Base-by-base conservation (phyloP, 1,140 invertebrate species). In the Papilio glaucus region DNA sequence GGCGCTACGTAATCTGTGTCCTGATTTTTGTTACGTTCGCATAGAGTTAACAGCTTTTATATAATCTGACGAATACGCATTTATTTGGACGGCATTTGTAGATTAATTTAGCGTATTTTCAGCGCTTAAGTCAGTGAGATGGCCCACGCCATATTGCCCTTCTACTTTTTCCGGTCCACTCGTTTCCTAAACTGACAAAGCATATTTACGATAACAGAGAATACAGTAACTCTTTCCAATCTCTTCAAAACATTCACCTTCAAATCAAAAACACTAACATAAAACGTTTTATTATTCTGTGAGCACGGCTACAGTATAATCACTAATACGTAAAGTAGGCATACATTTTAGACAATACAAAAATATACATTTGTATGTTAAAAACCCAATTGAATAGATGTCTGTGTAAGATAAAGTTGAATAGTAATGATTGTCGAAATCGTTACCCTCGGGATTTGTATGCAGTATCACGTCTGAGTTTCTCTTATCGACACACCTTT, bases 21-120 rank as follows among this genome's bases (percentile, higher is more conserved):
- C n/a, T 53, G 42, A 37, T 53, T 76, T 76, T 73, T 65, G 63
- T 62, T 61, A 37, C 67, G 42, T 67, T 67, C 49, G 41, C 26
- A 37, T 12, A 21, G 42, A 29, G 41, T 42, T 42, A 42, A 67
- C 39, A 67, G 12, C 9, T 13, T 18, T 57, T 57, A 24, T 57
- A 13, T 57, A 24, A 12, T 18, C 21, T 57, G 21, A 57, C 24
- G 21, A 57, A 57, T 57, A 12, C 24, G 49, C 12, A 24, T 24
- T 57, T 12, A 26, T 57, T 57, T 24, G 4, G 24, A 57, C 10
- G 21, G 21, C 21, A 12, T 24, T 57, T 24, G 10, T 24, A 9
- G 4, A 24, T 53, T 53, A 24, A 24, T 21, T 53, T 53, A 53
- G 49, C 21, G 1, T 45, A 45, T 1, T 7, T 15, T 13, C 4